phyloP scores from a whole-genome alignment of 2,797 vertebrate species.

The Etheostoma perlongum region DNA sequence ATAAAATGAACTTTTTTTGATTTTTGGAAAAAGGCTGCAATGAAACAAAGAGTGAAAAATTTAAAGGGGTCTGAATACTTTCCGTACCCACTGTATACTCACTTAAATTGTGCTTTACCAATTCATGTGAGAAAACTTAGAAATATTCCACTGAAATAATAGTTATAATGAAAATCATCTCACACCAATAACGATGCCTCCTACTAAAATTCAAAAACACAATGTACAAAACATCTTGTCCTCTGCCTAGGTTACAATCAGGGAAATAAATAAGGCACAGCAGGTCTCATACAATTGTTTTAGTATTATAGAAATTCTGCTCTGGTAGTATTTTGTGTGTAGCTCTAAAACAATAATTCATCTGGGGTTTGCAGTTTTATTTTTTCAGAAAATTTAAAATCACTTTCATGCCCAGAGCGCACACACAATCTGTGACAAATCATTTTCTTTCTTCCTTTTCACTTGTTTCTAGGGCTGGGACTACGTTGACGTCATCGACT shows the following conservation, averaged over 20 bases:
- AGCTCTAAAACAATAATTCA: background rate
- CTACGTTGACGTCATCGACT: no score
- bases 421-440: constrained; percentile 19
- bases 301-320: background rate
- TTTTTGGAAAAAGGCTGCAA: no score
- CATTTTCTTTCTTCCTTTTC: constrained; percentile 30
- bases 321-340: constrained; percentile 9
- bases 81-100: no score
- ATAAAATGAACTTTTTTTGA: no score
- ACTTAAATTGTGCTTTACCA: background rate
- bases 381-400: constrained; percentile 38
- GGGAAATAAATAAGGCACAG: constrained; percentile 10
- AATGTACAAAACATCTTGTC: background rate
- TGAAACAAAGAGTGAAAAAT: no score
- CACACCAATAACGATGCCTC: background rate
- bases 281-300: constrained; percentile 2
- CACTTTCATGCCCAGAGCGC: constrained; percentile 30
- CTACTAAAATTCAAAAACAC: background rate
- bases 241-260: constrained; percentile 18
- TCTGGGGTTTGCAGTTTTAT: background rate
- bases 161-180: constrained; percentile 4
- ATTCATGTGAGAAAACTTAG: background rate
- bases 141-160: constrained; percentile 4
- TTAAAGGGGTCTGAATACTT: no score
- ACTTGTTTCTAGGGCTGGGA: background rate